Evolutionary conservation across 1,140 invertebrate genomes (phyloP).

Genomic region (Probaryconus sp.): DNA sequence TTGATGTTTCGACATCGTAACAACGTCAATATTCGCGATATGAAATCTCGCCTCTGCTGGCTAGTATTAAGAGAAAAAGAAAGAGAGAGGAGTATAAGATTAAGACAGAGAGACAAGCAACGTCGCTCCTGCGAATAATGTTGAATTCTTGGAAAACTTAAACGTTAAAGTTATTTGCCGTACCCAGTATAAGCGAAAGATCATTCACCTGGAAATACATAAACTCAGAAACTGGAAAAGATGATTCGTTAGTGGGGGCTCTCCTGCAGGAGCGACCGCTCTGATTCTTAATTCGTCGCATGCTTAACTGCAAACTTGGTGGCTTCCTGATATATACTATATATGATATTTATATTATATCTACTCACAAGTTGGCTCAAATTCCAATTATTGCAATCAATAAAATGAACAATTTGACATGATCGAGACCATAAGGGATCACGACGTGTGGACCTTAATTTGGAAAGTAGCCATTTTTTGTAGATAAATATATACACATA

Average conservation of each 20-base stretch:
- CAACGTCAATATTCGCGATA: slow-evolving; percentile 4
- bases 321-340: neutral
- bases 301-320: slow-evolving; percentile 8
- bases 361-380: too few relatives aligned
- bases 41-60: slow-evolving; percentile 19
- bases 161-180: too few relatives aligned
- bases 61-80: neutral
- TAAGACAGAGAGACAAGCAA: neutral
- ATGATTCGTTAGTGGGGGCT: slow-evolving; percentile 3
- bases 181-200: neutral
- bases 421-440: too few relatives aligned
- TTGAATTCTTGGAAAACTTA: neutral
- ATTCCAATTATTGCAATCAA: too few relatives aligned
- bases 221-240: neutral
- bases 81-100: too few relatives aligned
- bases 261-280: slow-evolving; percentile 7
- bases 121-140: slow-evolving; percentile 15
- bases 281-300: slow-evolving; percentile 16
- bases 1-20: slow-evolving; percentile 4
- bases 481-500: too few relatives aligned
- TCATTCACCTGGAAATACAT: slow-evolving; percentile 4
- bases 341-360: too few relatives aligned
- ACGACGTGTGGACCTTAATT: too few relatives aligned
- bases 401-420: too few relatives aligned
- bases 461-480: too few relatives aligned